Evolutionary conservation across 2,888 invertebrate genomes (phyloP).

Genomic region (Ganaspis brasiliensis): DNA sequence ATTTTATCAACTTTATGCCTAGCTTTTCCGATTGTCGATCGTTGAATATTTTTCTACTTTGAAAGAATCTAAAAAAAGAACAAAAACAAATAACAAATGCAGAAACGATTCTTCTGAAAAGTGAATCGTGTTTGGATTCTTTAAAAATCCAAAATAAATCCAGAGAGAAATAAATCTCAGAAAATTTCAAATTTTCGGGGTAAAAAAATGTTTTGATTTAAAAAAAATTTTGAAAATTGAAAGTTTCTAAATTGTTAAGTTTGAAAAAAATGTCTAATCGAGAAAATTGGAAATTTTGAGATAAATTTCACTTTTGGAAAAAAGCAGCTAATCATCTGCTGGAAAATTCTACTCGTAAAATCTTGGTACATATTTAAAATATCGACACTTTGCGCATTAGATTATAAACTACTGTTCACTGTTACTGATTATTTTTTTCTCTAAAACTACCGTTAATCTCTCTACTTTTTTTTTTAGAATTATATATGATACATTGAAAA

Average conservation of each 20-base stretch:
- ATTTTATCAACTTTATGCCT: background rate
- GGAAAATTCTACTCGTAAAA: constrained; percentile 10
- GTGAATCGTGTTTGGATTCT: constrained; percentile 4
- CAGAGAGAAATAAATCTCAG: background rate
- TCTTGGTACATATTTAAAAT: constrained; percentile 23
- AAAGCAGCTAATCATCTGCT: background rate
- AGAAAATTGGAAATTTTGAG: too few relatives aligned
- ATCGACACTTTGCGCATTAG: constrained; percentile 48
- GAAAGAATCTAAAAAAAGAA: constrained; percentile 6
- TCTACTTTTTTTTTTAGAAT: constrained; percentile 62
- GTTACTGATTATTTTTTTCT: constrained; percentile 45
- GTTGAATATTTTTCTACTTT: constrained; percentile 31
- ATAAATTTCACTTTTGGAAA: background rate
- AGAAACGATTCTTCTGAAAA: constrained; percentile 42
- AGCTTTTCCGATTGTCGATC: constrained; percentile 31
- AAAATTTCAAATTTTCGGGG: too few relatives aligned
- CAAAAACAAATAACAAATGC: constrained; percentile 51
- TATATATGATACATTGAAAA: constrained; percentile 73
- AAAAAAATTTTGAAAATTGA: too few relatives aligned
- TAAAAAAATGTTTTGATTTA: too few relatives aligned
- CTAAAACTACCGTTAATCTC: constrained; percentile 62
- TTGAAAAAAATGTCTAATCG: too few relatives aligned
- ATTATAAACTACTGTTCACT: constrained; percentile 49
- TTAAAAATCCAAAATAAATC: background rate
- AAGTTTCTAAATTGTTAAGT: too few relatives aligned